Base-by-base conservation (phyloP, 2,113 vertebrate species). In the Todiramphus chloris region DNA sequence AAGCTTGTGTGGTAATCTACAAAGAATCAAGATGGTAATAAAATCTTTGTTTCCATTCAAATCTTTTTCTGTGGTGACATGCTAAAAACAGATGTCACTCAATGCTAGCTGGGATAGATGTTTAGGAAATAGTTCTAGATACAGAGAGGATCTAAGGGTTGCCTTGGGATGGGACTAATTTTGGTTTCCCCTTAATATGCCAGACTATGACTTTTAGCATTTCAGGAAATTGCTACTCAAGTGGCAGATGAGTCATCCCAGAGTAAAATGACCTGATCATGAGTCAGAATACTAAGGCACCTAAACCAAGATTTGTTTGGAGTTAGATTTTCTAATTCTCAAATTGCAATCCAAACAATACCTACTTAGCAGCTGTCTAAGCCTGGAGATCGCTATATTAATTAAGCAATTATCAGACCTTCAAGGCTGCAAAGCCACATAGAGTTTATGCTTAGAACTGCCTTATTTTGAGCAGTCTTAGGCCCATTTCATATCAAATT, bases 251-350 rank as follows among this genome's bases (percentile, higher is more conserved):
- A 94, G 53, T 97, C 94, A 89, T 93, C 35, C 31, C 21, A 16
- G 74, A 85, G 58, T 56, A 87, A 95, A 30, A 10, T 91, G 89
- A 95, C 89, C 19, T 2, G 39, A 67, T 89, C 69, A n/a, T 97
- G 93, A 95, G 62, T 95, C 93, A 94, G 87, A 94, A 93, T 94
- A 69, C 35, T 84, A 76, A 84, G 55, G 53, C 44, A 69, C 67
- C 68, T 62, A 53, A 89, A 67, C 12, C 13, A 74, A 75, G 19
- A 69, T 87, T 82, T 95, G 30, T 84, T 82, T 20, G 3, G 56
- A 87, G 60, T 48, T 79, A 64, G 53, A 85, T 85, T 77, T 94
- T 90, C 23, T 73, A 74, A 66, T 51, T 92, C 82, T 92, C 44
- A 69, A 76, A 76, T 41, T 73, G 63, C 58, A 76, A 59, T 58